Base-by-base conservation (phyloP, 2,888 invertebrate species). In the Zygothrica quintamaculata region DNA sequence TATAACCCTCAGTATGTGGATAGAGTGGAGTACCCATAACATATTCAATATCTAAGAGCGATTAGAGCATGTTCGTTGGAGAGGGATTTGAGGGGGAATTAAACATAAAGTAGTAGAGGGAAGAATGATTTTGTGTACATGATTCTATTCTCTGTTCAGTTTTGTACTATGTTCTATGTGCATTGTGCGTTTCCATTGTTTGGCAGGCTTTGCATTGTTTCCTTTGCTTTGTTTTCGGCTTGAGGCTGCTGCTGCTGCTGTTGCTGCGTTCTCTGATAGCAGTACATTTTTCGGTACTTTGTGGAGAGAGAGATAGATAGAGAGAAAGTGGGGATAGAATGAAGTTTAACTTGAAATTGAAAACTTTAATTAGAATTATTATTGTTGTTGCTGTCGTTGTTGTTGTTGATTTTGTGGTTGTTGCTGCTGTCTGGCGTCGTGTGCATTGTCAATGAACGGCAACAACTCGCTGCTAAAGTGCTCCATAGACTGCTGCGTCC, bases 291-390 rank as follows among this genome's bases (percentile, higher is more conserved):
- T 65, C 68, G 72, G 56, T 37, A 26, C 34, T 13, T 18, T 26
- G 9, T 11, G 13, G 15, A 18, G 9, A 6, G 9, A 3, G 9
- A 9, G 16, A 13, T 16, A 7, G 39, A 9, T n/a, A n/a, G n/a
- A n/a, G n/a, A 48, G 37, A 15, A 25, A 34, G 8, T 25, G 53
- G 52, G n/a, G n/a, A n/a, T n/a, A n/a, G n/a, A n/a, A n/a, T n/a
- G n/a, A 13, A 42, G 58, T 65, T 68, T 71, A 87, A 84, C 79
- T 84, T 87, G 67, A 84, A 84, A 84, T 84, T 87, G 87, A 84
- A 87, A 84, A 84, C 82, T 87, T 84, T 84, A 84, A 84, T 87
- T 84, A 84, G 85, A 84, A 84, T 78, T 81, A 76, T 82, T 79
- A 69, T 56, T 77, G 64, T 55, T 53, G 57, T 4, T 67, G 61